Percentiles rank a stretch among this genome's conserved stretches.
Conservation (phyloP, 1,140 invertebrate genomes). For the Hycleus cichorii region DNA sequence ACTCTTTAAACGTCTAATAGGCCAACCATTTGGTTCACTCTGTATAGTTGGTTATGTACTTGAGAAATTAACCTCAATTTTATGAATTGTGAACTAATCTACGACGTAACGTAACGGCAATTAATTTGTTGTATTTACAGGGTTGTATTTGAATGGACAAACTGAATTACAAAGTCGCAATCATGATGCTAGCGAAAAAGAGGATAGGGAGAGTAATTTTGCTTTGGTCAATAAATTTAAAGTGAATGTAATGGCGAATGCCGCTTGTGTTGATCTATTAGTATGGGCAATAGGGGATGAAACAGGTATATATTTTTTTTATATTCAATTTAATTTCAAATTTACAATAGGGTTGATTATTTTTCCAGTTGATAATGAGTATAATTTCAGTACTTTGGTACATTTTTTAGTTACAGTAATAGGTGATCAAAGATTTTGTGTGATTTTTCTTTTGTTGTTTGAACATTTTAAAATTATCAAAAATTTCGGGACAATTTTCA, state of each 20-base stretch:
- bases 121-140: slow-evolving; percentile 42
- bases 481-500: too few relatives aligned
- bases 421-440: slow-evolving; percentile 46
- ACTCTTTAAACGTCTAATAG: too few relatives aligned
- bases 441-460: too few relatives aligned
- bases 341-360: slow-evolving; percentile 16
- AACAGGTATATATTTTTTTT: slow-evolving; percentile 61
- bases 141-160: slow-evolving; percentile 84
- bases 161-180: slow-evolving; percentile 81
- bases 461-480: too few relatives aligned
- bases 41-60: too few relatives aligned
- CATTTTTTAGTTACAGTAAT: slow-evolving; percentile 65
- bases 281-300: slow-evolving; percentile 97
- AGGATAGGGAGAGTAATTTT: slow-evolving; percentile 70
- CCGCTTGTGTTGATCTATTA: slow-evolving; percentile 92
- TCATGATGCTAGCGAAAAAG: slow-evolving; percentile 73
- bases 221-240: slow-evolving; percentile 84
- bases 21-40: too few relatives aligned
- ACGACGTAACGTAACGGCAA: too few relatives aligned
- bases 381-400: slow-evolving; percentile 65
- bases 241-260: slow-evolving; percentile 94
- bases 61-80: too few relatives aligned
- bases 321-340: background rate
- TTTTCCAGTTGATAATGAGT: slow-evolving; percentile 67
- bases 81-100: too few relatives aligned